Evolutionary conservation across 35 echinoderm and acorn worm genomes (phyloP), one percentile per base, ranked within the genome.

Genomic region (Diadema setosum): DNA sequence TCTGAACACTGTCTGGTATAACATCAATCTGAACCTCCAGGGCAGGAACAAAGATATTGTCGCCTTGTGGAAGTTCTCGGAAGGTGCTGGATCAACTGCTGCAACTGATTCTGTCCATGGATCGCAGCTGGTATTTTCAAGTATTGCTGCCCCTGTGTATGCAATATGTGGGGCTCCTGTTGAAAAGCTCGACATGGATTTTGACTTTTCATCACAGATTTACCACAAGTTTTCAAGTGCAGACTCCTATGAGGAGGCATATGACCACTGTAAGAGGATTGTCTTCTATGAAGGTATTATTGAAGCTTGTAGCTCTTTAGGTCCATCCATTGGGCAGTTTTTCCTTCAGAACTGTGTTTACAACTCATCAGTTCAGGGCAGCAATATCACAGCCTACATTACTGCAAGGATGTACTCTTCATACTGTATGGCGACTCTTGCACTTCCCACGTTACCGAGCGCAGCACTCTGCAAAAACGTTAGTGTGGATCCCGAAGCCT

Each of bases 21-120:
- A 67, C 65, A 84, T 50, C 14, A 59, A 65, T 40, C 16, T 97
- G 18, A 92, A 97, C 64, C 46, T 93, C 29, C 88, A 90, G 40
- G 42, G 39, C 23, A 65, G 74, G 14, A 42, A 39, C 17, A 34
- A 82, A 43, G 57, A 44, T 15, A 75, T 97, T 52, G 87, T 43
- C 58, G 94, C 64, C 24, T 41, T 93, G 32, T 97, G 94, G 94
- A 97, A 97, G 83, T 88, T 97, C 43, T 65, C 64, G 9, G 83
- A 87, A 60, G 94, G 94, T 3, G 21, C n/a, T 81, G 94, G 87
- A 59, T 33, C 18, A 39, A 18, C 50, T 3, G n/a, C n/a, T n/a
- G 83, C 48, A 16, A 31, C 49, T 23, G 94, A 97, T 57, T 18
- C 81, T 6, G 42, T 93, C 27, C 50, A 82, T 37, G 3, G 49